Conservation (phyloP, 2,797 vertebrate species). For the Emydoidea blandingii region DNA sequence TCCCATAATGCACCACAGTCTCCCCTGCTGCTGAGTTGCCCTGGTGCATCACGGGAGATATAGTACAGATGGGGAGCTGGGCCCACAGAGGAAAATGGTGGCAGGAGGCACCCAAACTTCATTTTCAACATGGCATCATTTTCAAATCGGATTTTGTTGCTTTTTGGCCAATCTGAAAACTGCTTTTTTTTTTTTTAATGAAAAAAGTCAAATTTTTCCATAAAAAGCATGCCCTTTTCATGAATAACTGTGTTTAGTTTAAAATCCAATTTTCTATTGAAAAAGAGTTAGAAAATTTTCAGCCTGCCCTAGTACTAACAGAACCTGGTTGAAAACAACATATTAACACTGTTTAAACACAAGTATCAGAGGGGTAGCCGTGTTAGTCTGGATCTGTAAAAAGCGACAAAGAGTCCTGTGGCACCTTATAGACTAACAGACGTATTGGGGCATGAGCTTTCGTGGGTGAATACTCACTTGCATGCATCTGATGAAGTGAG, state of each 20-base stretch:
- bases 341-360: background rate
- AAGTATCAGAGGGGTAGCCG: background rate
- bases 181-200: background rate
- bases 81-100: background rate
- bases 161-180: background rate
- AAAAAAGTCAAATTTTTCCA: background rate
- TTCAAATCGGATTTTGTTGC: background rate
- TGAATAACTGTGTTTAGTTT: background rate
- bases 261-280: background rate
- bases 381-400: too few relatives aligned
- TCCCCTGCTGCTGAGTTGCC: background rate
- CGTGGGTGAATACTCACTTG: too few relatives aligned
- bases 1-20: background rate
- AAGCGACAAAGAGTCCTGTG: too few relatives aligned
- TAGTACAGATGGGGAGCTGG: background rate
- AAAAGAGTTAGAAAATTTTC: background rate
- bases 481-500: too few relatives aligned
- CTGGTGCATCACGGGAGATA: background rate
- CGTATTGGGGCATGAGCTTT: too few relatives aligned
- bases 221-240: background rate
- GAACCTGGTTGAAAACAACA: background rate
- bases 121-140: background rate
- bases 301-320: background rate
- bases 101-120: background rate
- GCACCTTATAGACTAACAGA: too few relatives aligned